Evolutionary conservation across 2,888 invertebrate genomes (phyloP).

Genomic region (Tipula confusa): DNA sequence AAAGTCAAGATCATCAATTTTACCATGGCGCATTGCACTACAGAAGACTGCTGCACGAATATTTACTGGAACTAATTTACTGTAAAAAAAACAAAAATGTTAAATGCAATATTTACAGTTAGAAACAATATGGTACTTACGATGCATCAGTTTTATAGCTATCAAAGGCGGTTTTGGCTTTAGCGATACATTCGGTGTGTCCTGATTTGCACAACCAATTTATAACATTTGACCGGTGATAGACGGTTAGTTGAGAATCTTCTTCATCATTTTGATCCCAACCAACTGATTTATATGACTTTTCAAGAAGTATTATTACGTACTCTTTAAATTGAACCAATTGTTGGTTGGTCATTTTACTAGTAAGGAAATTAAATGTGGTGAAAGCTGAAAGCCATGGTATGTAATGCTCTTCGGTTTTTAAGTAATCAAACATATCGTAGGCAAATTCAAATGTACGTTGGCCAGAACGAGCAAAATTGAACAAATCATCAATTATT

Average conservation of each 20-base stretch:
- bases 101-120: not conserved
- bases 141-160: not conserved
- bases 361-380: slow-evolving; percentile 47
- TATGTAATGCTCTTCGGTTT: slow-evolving; percentile 62
- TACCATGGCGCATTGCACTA: slow-evolving; percentile 63
- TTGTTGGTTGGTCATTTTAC: slow-evolving; percentile 35
- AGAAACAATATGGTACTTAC: not conserved
- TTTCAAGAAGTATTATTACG: slow-evolving; percentile 50
- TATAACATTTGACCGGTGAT: slow-evolving; percentile 57
- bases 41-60: slow-evolving; percentile 71
- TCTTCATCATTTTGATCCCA: slow-evolving; percentile 46
- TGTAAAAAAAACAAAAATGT: not conserved
- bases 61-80: slow-evolving; percentile 56
- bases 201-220: slow-evolving; percentile 63
- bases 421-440: slow-evolving; percentile 63
- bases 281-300: slow-evolving; percentile 53
- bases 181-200: slow-evolving; percentile 55
- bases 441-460: slow-evolving; percentile 61
- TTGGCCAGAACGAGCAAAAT: slow-evolving; percentile 63
- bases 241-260: slow-evolving; percentile 56
- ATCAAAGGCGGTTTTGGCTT: slow-evolving; percentile 50
- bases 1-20: slow-evolving; percentile 58
- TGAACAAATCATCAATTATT: slow-evolving; percentile 68
- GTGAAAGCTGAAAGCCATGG: slow-evolving; percentile 70
- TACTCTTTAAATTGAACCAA: slow-evolving; percentile 41